Evolutionary conservation across 2,888 invertebrate genomes (phyloP).

Genomic region (Darwinula stevensoni): DNA sequence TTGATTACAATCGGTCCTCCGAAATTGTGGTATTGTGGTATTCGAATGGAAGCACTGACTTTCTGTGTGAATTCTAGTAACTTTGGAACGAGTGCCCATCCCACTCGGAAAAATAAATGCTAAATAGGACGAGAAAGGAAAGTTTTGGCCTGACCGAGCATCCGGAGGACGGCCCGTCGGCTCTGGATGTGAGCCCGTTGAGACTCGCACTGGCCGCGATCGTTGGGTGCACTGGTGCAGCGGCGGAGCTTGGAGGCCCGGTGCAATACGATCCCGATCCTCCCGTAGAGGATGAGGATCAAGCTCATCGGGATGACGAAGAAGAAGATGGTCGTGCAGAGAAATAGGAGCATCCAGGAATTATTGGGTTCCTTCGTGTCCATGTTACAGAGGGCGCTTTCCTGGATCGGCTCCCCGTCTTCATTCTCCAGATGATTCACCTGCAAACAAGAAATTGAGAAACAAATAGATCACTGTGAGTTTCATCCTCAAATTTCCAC

Average conservation of each 20-base stretch:
- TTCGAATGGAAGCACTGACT: too few species aligned
- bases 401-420: conserved; percentile 10
- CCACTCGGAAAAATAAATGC: too few species aligned
- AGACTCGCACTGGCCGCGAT: too few species aligned
- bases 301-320: conserved; percentile 19
- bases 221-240: too few species aligned
- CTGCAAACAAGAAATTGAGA: conserved; percentile 7
- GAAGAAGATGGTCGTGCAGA: conserved; percentile 18
- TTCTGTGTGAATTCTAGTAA: too few species aligned
- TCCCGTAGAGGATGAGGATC: conserved; percentile 17
- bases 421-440: conserved; percentile 13
- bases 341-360: conserved; percentile 15
- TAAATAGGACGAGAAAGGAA: conserved; percentile 1
- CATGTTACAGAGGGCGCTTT: conserved; percentile 15
- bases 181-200: conserved; percentile 14
- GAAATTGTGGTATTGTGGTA: too few species aligned
- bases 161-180: conserved; percentile 15
- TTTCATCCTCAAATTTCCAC: too few species aligned
- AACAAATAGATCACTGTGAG: too few species aligned
- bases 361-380: conserved; percentile 13
- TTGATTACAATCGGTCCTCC: too few species aligned
- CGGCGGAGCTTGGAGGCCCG: conserved; percentile 7
- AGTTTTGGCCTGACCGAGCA: conserved; percentile 13
- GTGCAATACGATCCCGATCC: conserved; percentile 14
- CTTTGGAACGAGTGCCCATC: too few species aligned